These are phyloP conservation scores for Sisyra nigra DNA, from an alignment of 2,888 invertebrate genomes.

Conservation along the genomic window DNA sequence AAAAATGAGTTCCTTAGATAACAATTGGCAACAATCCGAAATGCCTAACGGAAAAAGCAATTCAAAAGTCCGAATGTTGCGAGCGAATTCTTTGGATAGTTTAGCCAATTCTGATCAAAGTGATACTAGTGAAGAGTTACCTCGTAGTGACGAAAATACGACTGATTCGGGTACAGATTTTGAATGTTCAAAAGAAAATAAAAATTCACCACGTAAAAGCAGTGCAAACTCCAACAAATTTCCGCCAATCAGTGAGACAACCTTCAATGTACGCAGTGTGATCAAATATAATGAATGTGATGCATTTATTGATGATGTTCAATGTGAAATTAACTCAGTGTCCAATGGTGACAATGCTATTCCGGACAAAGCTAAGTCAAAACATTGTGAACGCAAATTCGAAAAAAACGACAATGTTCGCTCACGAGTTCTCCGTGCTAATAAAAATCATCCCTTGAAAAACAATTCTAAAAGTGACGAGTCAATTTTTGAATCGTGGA, in stretches of 20 bases:
- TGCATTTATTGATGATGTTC: too few relatives aligned
- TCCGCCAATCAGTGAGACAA: too few relatives aligned
- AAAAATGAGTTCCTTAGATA: too few relatives aligned
- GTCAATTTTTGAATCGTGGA: slow-evolving; percentile 3
- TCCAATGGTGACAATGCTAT: too few relatives aligned
- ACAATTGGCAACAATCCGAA: too few relatives aligned
- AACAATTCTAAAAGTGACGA: slow-evolving; percentile 5
- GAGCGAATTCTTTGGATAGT: slow-evolving; percentile 47
- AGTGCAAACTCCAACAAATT: too few relatives aligned
- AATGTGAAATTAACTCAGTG: too few relatives aligned
- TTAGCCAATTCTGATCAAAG: slow-evolving; percentile 47
- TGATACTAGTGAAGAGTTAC: slow-evolving; percentile 31
- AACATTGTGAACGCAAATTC: not conserved
- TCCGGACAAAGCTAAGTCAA: too few relatives aligned
- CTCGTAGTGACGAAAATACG: slow-evolving; percentile 32
- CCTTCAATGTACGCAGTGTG: too few relatives aligned
- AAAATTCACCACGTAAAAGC: too few relatives aligned
- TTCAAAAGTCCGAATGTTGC: slow-evolving; percentile 9
- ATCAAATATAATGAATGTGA: too few relatives aligned
- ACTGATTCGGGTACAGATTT: slow-evolving; percentile 53
- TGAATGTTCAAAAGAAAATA: slow-evolving; percentile 12
- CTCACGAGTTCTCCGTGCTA: not conserved
- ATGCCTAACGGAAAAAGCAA: not conserved
- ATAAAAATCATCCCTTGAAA: slow-evolving; percentile 33
- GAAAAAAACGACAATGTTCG: not conserved